Percentiles rank a stretch among this genome's conserved stretches.
These are phyloP conservation scores for Mactromeris polynyma DNA, from an alignment of 2,888 invertebrate genomes.

Conservation along the genomic window DNA sequence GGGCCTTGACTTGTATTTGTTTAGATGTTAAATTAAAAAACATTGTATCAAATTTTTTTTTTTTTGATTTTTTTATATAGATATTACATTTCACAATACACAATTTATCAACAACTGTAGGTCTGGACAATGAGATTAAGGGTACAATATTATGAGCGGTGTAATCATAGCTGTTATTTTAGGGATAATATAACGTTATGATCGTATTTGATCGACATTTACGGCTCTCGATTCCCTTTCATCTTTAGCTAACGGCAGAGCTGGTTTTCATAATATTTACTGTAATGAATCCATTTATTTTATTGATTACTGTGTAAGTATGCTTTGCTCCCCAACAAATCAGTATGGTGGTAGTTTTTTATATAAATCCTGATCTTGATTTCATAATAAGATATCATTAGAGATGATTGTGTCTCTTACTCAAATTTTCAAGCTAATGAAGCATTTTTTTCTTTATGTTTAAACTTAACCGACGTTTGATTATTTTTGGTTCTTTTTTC, in stretches of 20 bases:
- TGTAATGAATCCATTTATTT: constrained; percentile 37
- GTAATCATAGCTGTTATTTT: background rate
- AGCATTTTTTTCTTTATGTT: too few species aligned
- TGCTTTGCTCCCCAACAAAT: background rate
- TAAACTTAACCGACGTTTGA: too few species aligned
- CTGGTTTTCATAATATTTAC: constrained; percentile 20
- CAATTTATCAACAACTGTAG: background rate
- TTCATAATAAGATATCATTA: too few species aligned
- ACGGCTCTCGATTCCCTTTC: constrained; percentile 14
- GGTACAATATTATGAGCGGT: background rate
- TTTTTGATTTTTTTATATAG: background rate
- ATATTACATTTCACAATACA: background rate
- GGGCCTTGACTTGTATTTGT: background rate
- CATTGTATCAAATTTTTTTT: background rate
- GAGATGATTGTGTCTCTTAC: too few species aligned
- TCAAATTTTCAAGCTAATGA: too few species aligned
- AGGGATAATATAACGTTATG: constrained; percentile 31
- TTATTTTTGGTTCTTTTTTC: too few species aligned
- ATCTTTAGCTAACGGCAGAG: background rate
- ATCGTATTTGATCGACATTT: constrained; percentile 26
- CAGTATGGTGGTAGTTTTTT: background rate
- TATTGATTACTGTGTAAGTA: constrained; percentile 5
- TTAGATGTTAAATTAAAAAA: background rate
- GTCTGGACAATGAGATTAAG: background rate
- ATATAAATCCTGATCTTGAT: too few species aligned